Percentiles rank a stretch among this genome's conserved stretches.
Evolutionary conservation across 2,113 vertebrate species (phyloP).

Genomic region (Oreochromis tanganicae): DNA sequence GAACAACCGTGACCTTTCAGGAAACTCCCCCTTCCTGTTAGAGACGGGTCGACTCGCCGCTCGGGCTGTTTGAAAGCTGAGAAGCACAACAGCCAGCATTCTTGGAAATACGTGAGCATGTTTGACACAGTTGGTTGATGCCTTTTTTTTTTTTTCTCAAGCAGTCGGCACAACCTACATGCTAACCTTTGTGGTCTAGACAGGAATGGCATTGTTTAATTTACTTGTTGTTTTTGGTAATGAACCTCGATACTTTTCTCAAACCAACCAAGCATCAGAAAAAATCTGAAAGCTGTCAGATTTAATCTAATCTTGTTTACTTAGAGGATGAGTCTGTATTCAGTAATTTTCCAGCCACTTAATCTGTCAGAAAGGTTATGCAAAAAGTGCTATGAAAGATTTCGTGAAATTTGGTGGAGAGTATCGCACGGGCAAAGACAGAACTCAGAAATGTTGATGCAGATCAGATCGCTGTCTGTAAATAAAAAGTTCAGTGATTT

Average conservation of each 20-base stretch:
- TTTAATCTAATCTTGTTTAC: background rate
- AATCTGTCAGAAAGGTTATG: background rate
- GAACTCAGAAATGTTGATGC: background rate
- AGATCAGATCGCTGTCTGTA: background rate
- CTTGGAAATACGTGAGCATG: constrained; percentile 6
- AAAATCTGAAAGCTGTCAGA: background rate
- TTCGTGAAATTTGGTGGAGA: background rate
- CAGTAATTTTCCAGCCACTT: background rate
- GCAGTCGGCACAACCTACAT: background rate
- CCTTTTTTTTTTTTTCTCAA: background rate
- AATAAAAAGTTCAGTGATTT: background rate
- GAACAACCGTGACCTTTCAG: constrained; percentile 60
- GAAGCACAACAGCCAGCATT: constrained; percentile 20
- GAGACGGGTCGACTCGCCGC: constrained; percentile 24
- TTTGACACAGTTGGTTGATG: background rate
- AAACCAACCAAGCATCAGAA: background rate
- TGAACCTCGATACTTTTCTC: background rate
- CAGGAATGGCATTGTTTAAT: background rate
- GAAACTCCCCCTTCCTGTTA: constrained; percentile 64
- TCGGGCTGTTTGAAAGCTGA: constrained; percentile 35
- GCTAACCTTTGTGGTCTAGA: background rate
- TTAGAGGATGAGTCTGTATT: background rate
- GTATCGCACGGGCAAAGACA: background rate
- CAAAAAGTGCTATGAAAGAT: background rate
- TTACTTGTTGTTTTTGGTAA: background rate